Evolutionary conservation across 1,140 invertebrate species (phyloP).

Genomic region (Drosophila grimshawi): DNA sequence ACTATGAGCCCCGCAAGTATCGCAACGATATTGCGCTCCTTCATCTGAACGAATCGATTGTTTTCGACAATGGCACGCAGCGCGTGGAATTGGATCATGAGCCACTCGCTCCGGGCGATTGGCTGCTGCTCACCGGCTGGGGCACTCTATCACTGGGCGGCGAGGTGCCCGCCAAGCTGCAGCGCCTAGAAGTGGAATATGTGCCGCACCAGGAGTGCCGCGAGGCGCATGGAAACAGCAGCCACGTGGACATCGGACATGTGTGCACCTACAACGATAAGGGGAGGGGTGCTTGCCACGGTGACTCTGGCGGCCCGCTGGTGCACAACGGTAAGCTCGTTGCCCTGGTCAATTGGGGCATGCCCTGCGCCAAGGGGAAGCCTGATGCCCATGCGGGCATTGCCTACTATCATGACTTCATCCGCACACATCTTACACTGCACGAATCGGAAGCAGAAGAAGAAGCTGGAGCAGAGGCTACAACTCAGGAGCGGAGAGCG

Average conservation of each 20-base stretch:
- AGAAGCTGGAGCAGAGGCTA: constrained; percentile 17
- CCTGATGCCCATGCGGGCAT: constrained; percentile 86
- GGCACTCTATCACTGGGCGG: constrained; percentile 84
- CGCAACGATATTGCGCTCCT: constrained; percentile 86
- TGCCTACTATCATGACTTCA: constrained; percentile 84
- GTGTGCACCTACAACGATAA: constrained; percentile 87
- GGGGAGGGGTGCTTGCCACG: constrained; percentile 87
- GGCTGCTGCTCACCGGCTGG: constrained; percentile 86
- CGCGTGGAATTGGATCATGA: constrained; percentile 71
- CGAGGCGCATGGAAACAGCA: constrained; percentile 64
- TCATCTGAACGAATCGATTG: constrained; percentile 84
- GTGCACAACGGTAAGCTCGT: constrained; percentile 84
- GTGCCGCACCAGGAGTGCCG: constrained; percentile 78
- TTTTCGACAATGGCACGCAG: constrained; percentile 85
- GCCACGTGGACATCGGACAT: constrained; percentile 84
- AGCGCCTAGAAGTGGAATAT: constrained; percentile 74
- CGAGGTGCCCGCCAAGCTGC: constrained; percentile 68
- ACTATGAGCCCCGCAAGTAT: constrained; percentile 76
- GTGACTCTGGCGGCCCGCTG: constrained; percentile 85
- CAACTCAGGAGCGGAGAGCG: not conserved
- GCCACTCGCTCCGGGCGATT: constrained; percentile 55
- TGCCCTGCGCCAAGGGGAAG: constrained; percentile 85
- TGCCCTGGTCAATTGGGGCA: constrained; percentile 86
- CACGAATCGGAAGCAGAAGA: constrained; percentile 23
- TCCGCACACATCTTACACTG: constrained; percentile 69